A percentile compares a stretch with the other conserved stretches of the same genome.
phyloP scores from a whole-genome alignment of 2,113 vertebrate genomes.

The Ondatra zibethicus region DNA sequence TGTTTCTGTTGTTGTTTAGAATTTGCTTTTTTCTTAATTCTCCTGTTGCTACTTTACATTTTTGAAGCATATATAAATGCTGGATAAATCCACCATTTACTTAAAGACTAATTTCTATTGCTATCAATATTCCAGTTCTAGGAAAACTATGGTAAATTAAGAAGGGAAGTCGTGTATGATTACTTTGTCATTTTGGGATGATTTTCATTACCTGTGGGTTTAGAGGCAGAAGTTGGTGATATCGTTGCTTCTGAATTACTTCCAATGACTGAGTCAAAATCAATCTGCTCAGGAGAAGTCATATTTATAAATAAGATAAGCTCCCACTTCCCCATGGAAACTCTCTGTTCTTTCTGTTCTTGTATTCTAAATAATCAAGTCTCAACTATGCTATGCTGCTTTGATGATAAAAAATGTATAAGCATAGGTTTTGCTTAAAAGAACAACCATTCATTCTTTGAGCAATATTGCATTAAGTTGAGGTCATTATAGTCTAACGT shows the following conservation, averaged over 20 bases:
- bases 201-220: background rate
- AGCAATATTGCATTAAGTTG: background rate
- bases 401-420: too few species aligned
- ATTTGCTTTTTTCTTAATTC: background rate
- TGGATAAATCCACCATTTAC: background rate
- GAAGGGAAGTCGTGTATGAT: background rate
- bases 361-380: background rate
- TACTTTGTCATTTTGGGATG: background rate
- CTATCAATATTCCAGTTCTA: background rate
- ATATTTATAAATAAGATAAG: background rate
- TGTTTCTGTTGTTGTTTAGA: background rate
- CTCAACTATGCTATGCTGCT: too few species aligned
- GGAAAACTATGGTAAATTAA: background rate
- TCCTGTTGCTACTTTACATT: background rate
- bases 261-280: background rate
- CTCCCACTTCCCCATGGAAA: rapidly evolving
- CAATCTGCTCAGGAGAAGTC: background rate
- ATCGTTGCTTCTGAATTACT: background rate
- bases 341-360: background rate
- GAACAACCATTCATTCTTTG: background rate
- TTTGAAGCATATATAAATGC: background rate
- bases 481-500: background rate
- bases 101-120: background rate
- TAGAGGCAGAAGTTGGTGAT: background rate
- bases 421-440: background rate